These are phyloP conservation scores for Anhinga anhinga DNA, from an alignment of 2,113 vertebrate species.

Conservation along the genomic window DNA sequence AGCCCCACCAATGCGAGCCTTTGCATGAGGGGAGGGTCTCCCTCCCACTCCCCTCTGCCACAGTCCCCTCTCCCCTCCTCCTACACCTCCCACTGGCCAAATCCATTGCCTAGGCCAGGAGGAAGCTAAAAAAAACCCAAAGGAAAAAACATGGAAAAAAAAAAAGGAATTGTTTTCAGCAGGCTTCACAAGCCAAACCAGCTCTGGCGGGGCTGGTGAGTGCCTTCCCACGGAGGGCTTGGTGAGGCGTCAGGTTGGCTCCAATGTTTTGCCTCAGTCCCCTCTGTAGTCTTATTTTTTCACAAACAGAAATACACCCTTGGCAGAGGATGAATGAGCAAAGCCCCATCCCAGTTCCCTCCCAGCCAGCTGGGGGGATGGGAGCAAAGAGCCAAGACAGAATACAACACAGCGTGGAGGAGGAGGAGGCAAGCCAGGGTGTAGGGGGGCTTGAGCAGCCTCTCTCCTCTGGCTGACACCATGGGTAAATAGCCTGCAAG, in stretches of 20 bases:
- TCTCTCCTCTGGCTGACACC: neutral
- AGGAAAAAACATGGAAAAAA: fast-evolving
- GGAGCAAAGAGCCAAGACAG: neutral
- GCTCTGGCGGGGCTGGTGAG: neutral
- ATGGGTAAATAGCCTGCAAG: neutral
- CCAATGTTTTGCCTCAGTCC: neutral
- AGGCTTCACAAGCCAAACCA: neutral
- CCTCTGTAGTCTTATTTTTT: neutral
- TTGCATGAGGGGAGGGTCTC: neutral
- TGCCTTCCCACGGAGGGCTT: neutral
- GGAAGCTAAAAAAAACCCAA: neutral
- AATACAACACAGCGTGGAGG: neutral
- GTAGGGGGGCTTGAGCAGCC: neutral
- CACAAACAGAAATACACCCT: neutral
- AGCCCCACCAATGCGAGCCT: neutral
- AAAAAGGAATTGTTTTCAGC: neutral
- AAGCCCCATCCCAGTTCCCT: neutral
- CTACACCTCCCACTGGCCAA: neutral
- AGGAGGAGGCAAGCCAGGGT: neutral
- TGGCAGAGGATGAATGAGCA: neutral
- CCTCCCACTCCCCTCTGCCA: neutral
- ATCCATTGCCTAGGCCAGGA: neutral
- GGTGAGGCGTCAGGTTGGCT: neutral
- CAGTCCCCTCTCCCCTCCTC: neutral
- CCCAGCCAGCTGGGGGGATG: fast-evolving